These are phyloP conservation scores for Amorpha juglandis DNA, from an alignment of 2,888 invertebrate species.

Conservation along the genomic window DNA sequence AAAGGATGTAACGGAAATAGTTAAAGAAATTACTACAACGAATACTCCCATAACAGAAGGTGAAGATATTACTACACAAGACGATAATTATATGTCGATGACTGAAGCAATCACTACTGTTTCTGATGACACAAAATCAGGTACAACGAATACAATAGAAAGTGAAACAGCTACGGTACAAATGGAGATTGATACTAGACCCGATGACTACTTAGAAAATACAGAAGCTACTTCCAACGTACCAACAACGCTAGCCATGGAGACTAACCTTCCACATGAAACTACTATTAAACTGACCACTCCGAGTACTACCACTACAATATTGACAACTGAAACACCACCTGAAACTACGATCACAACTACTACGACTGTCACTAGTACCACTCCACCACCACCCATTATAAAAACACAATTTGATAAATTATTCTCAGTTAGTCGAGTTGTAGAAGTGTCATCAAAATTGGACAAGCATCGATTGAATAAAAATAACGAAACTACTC, in stretches of 20 bases:
- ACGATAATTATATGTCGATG: conserved; percentile 71
- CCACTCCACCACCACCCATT: conserved; percentile 58
- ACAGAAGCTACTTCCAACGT: conserved; percentile 60
- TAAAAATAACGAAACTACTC: conserved; percentile 81
- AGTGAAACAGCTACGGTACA: conserved; percentile 58
- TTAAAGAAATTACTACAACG: conserved; percentile 50
- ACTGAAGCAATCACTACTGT: conserved; percentile 56
- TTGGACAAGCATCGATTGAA: conserved; percentile 84
- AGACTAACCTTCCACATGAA: conserved; percentile 45
- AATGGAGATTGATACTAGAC: conserved; percentile 66
- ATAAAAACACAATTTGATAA: conserved; percentile 83
- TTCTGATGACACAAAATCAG: conserved; percentile 53
- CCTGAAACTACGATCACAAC: conserved; percentile 41
- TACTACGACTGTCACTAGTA: conserved; percentile 52
- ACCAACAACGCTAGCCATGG: conserved; percentile 58
- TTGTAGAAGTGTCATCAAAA: conserved; percentile 88
- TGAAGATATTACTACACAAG: conserved; percentile 55
- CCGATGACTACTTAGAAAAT: conserved; percentile 72
- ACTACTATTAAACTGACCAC: conserved; percentile 35
- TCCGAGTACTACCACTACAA: conserved; percentile 34
- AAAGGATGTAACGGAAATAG: conserved; percentile 38
- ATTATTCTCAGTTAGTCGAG: conserved; percentile 87
- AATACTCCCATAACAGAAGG: conserved; percentile 46
- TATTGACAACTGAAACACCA: conserved; percentile 22
- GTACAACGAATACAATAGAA: conserved; percentile 55